Evolutionary conservation across 2,797 vertebrate species (phyloP).

Genomic region (Neomorphus geoffroyi): DNA sequence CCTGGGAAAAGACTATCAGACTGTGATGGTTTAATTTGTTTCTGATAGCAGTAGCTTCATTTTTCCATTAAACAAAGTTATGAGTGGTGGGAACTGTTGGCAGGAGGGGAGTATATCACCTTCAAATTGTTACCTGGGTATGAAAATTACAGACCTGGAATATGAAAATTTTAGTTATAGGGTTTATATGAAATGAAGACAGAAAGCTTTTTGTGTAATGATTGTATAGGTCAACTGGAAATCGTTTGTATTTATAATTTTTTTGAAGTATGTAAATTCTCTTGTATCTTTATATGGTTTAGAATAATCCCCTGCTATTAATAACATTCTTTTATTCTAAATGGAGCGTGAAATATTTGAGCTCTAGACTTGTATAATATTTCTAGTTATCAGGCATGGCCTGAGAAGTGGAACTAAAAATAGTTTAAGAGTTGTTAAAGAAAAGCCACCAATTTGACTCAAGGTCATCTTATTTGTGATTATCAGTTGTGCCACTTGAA

Average conservation of each 20-base stretch:
- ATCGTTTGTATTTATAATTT: background rate
- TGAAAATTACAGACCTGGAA: constrained; percentile 1
- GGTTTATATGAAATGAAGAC: background rate
- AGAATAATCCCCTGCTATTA: background rate
- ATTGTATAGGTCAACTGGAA: constrained; percentile 8
- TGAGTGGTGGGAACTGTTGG: background rate
- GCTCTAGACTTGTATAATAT: background rate
- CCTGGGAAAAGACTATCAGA: background rate
- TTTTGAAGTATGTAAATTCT: background rate
- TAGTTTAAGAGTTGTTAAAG: constrained; percentile 31
- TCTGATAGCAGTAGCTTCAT: background rate
- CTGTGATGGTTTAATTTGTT: background rate
- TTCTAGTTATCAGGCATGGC: background rate
- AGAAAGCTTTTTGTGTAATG: background rate
- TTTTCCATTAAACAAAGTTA: background rate
- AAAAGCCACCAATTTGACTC: constrained; percentile 18
- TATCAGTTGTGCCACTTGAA: background rate
- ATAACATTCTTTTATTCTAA: constrained; percentile 27
- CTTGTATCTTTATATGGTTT: background rate
- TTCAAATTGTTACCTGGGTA: background rate
- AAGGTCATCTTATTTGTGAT: constrained; percentile 3
- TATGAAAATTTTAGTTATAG: background rate
- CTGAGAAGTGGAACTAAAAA: constrained; percentile 34
- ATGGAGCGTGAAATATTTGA: constrained; percentile 18
- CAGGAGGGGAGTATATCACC: background rate